Evolutionary conservation across 92 coral and sea anemone genomes (phyloP).

Genomic region (Isaurus tuberculatus): DNA sequence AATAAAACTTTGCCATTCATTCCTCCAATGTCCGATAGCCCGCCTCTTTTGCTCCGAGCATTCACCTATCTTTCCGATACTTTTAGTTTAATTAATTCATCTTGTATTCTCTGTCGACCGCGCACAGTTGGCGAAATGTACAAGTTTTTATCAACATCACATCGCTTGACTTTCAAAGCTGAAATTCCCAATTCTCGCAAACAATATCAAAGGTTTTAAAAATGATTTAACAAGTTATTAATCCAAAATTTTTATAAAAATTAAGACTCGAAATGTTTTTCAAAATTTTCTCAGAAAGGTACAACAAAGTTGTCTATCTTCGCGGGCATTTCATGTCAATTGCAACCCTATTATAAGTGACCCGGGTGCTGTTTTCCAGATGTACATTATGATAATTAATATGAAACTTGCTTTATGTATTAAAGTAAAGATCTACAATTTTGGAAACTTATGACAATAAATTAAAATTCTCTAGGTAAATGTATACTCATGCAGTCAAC

Average conservation of each 20-base stretch:
- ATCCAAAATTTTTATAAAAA: slow-evolving; percentile 14
- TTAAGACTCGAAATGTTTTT: slow-evolving; percentile 20
- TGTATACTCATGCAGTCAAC: slow-evolving; percentile 21
- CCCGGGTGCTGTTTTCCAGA: slow-evolving; percentile 9
- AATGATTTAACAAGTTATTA: slow-evolving; percentile 13
- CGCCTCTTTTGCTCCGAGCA: no score
- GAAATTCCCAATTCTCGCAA: slow-evolving; percentile 19
- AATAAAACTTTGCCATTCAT: neutral
- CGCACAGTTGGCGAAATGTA: slow-evolving; percentile 18
- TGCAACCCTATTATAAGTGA: neutral
- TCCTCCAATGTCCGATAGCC: no score
- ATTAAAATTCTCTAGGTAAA: slow-evolving; percentile 16
- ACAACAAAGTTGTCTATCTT: slow-evolving; percentile 19
- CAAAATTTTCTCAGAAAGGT: slow-evolving; percentile 15
- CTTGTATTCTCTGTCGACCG: slow-evolving; percentile 20
- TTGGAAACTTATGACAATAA: slow-evolving; percentile 29
- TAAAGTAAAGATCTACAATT: slow-evolving; percentile 19
- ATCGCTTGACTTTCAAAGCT: slow-evolving; percentile 30
- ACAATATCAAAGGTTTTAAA: slow-evolving; percentile 8
- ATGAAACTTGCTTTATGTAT: neutral
- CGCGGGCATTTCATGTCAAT: slow-evolving; percentile 16
- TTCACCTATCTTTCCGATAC: no score
- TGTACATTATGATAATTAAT: neutral
- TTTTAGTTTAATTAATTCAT: slow-evolving; percentile 1
- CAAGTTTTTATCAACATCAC: slow-evolving; percentile 17